phyloP scores from a whole-genome alignment of 2,888 invertebrate species.

The Dasysyrphus albostriatus region DNA sequence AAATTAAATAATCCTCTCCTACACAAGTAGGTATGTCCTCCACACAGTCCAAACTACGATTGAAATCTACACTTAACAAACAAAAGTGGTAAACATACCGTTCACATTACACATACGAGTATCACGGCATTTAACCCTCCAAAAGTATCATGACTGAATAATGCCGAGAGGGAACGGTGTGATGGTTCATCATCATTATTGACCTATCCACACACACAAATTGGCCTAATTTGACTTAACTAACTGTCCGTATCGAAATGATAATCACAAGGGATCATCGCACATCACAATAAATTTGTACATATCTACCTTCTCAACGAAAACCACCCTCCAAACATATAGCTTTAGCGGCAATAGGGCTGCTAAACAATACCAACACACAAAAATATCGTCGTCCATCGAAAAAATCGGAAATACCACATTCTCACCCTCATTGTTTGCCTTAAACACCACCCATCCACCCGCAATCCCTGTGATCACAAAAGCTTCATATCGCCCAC shows the following conservation, averaged over 20 bases:
- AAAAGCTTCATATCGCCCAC: not conserved
- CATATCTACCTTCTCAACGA: not conserved
- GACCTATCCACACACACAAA: slow-evolving; percentile 77
- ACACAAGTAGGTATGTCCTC: slow-evolving; percentile 6
- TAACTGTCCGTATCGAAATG: slow-evolving; percentile 77
- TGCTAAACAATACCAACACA: not conserved
- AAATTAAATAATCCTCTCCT: slow-evolving; percentile 73
- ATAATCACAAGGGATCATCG: slow-evolving; percentile 77
- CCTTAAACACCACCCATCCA: slow-evolving; percentile 17
- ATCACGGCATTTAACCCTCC: slow-evolving; percentile 35
- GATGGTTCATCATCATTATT: slow-evolving; percentile 67
- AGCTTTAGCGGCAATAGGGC: not conserved
- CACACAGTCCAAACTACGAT: slow-evolving; percentile 37
- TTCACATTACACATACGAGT: not conserved
- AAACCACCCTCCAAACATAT: not conserved
- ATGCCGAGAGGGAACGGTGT: not conserved
- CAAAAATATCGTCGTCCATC: slow-evolving; percentile 47
- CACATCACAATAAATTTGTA: slow-evolving; percentile 60
- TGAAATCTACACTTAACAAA: slow-evolving; percentile 68
- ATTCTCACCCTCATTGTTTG: slow-evolving; percentile 62
- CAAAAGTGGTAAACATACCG: slow-evolving; percentile 53
- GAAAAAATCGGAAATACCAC: slow-evolving; percentile 71
- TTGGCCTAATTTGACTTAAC: slow-evolving; percentile 77
- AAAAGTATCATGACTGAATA: slow-evolving; percentile 2
- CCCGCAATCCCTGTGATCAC: slow-evolving; percentile 46